A percentile compares a stretch with the other conserved stretches of the same genome.
Evolutionary conservation across 1,140 invertebrate genomes (phyloP).

Genomic region (Magallana ariakensis): DNA sequence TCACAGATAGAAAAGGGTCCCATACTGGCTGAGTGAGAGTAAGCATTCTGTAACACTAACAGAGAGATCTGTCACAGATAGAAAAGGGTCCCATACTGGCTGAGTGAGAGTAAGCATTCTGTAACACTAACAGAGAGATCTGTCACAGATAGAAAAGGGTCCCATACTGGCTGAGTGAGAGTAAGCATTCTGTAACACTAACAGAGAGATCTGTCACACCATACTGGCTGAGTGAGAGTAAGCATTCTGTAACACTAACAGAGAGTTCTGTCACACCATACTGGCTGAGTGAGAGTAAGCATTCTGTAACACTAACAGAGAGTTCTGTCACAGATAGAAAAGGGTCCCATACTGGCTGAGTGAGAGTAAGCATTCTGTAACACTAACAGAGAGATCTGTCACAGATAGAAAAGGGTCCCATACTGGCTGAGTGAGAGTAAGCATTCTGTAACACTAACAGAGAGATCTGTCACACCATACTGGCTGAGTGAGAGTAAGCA

Average conservation of each 20-base stretch:
- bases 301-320: neutral
- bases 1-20: neutral
- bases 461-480: neutral
- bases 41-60: neutral
- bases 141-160: neutral
- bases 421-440: neutral
- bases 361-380: neutral
- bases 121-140: neutral
- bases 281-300: neutral
- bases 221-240: neutral
- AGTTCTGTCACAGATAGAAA: neutral
- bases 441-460: neutral
- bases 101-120: conserved; percentile 3
- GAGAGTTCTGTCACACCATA: neutral
- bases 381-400: neutral
- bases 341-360: neutral
- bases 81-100: neutral
- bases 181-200: neutral
- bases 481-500: conserved; percentile 1
- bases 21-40: neutral
- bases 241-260: neutral
- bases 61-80: neutral
- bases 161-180: neutral
- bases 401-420: neutral
- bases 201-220: neutral